Base-by-base conservation (phyloP, 2,797 vertebrate genomes). In the Hyperoplus lanceolatus region DNA sequence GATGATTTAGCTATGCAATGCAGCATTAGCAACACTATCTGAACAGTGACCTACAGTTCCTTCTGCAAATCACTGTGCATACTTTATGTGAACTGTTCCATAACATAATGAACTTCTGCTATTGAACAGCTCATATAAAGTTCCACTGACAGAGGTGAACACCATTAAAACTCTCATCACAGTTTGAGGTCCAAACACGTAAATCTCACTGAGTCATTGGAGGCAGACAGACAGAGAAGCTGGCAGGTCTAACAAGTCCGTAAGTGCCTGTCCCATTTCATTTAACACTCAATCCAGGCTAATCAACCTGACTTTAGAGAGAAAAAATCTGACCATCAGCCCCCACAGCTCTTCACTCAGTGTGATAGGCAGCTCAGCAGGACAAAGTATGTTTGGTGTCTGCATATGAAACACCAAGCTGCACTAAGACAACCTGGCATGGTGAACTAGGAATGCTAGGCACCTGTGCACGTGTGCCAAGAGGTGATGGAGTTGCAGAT, bases 211-310 rank as follows among this genome's bases (percentile, higher is more conserved):
- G 58, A 82, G 82, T 79, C 73, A 72, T 75, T 72, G 70, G 51
- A 79, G 6, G 15, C 54, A 55, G 60, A 11, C 75, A 79, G 69
- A 73, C 78, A 71, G 66, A 48, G 67, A 80, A 38, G 77, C 68
- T 55, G 78, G 63, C 70, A 86, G 73, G 53, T 83, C 73, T 89
- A 86, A 89, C 88, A 70, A 79, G 80, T 82, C 81, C 77, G 68
- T 60, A 73, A 87, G 80, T 73, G 75, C 56, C 77, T 86, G 73
- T 85, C 83, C 60, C 46, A 68, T 83, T 76, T 77, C 68, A 89
- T 88, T 86, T 71, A 80, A 75, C 72, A 49, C 68, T 73, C 53
- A 60, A 77, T 67, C 66, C 62, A 29, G 55, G 39, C 56, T 57
- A 59, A 64, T 77, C 73, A 82, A 74, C n/a, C 39, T 9, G 38